Evolutionary conservation across 2,797 vertebrate species (phyloP).

Genomic region (Xiphorhynchus erythropygius): DNA sequence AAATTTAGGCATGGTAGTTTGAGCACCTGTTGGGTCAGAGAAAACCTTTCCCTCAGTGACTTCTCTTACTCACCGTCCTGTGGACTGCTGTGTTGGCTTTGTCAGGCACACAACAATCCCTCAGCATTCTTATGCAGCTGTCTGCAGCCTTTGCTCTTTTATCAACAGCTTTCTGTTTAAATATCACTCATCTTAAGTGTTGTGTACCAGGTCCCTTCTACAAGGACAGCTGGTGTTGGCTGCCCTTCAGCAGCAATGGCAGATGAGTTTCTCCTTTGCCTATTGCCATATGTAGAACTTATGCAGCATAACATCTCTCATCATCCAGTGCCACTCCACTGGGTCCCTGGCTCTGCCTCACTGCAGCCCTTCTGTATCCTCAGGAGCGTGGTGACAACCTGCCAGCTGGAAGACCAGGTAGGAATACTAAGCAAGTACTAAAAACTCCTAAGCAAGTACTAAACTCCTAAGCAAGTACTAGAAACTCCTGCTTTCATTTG

Average conservation of each 20-base stretch:
- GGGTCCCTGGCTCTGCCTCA: neutral
- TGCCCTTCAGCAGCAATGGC: neutral
- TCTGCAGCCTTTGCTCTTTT: neutral
- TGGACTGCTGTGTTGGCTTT: neutral
- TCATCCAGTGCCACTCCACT: neutral
- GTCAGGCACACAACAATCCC: neutral
- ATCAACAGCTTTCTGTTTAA: neutral
- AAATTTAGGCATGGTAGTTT: neutral
- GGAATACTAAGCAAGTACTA: neutral
- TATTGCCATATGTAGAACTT: neutral
- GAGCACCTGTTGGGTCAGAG: neutral
- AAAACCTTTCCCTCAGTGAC: neutral
- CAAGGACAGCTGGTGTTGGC: neutral
- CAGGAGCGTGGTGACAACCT: neutral
- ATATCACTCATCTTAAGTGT: neutral
- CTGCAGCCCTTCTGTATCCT: neutral
- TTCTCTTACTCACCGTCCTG: neutral
- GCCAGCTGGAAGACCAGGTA: neutral
- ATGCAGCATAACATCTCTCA: rapidly evolving
- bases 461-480: neutral
- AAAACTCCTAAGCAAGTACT: neutral
- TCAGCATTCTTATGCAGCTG: neutral
- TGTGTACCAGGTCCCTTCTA: neutral
- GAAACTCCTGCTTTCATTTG: neutral
- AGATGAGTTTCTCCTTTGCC: neutral